Evolutionary conservation across 1,140 invertebrate species (phyloP), one percentile per base, ranked within the genome.

Genomic region (Drosophila simulans): DNA sequence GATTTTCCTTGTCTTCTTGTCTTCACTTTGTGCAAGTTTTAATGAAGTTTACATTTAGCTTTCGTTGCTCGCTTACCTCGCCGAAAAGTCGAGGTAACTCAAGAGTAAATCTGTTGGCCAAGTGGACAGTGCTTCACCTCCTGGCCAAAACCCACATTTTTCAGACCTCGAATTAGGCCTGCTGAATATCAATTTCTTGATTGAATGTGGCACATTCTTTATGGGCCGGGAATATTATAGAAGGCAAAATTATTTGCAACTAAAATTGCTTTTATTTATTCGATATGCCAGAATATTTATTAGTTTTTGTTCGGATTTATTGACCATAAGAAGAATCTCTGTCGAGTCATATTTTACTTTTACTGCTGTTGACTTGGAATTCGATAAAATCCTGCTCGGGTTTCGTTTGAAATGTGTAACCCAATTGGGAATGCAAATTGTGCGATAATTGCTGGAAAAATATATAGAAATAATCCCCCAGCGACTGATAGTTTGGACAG

Each of bases 31-130:
- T 77, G 83, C 82, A 82, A 73, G 68, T 82, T 82, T 86, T 88
- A 86, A 86, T 86, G 83, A 86, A 86, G 83, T 86, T 85, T 86
- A 80, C 81, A 70, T 65, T 77, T 54, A 59, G 57, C 62, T 48
- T 57, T 66, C 49, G 51, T 65, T 62, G 71, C 72, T 48, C 27
- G 49, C 34, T 70, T 56, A 56, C 64, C 64, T 69, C 34, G 15
- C 17, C 34, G 11, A 34, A 63, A 63, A 51, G 58, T 51, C 25
- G 31, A 43, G 27, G 17, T 17, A 65, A 35, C 35, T 34, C 34
- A 13, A 7, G 37, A 45, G 60, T 64, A 43, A 64, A 60, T 64
- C 45, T 65, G 20, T 49, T 68, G 49, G 53, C 55, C 40, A 34
- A 40, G 22, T 11, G 49, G 31, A 15, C 49, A 51, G 27, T 11